These are phyloP conservation scores for Drosophila sulfurigaster DNA, from an alignment of 1,140 invertebrate genomes.

Conservation along the genomic window DNA sequence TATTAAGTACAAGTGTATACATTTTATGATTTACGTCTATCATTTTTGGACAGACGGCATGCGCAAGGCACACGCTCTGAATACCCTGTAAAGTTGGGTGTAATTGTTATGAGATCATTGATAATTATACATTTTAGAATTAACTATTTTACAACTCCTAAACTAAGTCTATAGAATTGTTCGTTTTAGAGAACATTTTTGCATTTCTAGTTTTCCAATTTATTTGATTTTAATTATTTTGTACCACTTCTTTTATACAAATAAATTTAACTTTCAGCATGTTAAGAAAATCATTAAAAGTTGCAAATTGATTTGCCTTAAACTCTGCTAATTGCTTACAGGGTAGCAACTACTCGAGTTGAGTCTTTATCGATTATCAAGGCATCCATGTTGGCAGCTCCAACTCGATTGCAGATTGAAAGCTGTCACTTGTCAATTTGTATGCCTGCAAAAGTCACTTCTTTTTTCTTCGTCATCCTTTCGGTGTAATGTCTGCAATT, in stretches of 20 bases:
- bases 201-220: too few relatives aligned
- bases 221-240: too few relatives aligned
- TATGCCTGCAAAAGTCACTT: too few relatives aligned
- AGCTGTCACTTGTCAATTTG: background rate
- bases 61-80: background rate
- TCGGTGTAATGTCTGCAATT: background rate
- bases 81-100: background rate
- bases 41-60: background rate
- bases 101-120: too few relatives aligned
- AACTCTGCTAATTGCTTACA: background rate
- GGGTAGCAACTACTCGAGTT: background rate
- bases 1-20: conserved; percentile 8
- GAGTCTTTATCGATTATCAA: background rate
- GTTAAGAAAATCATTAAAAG: too few relatives aligned
- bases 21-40: conserved; percentile 4
- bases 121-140: too few relatives aligned
- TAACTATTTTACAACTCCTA: too few relatives aligned
- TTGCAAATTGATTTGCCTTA: too few relatives aligned
- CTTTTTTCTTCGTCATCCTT: background rate
- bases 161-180: too few relatives aligned
- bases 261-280: too few relatives aligned
- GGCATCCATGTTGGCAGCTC: background rate
- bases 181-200: too few relatives aligned
- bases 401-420: background rate
- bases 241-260: too few relatives aligned